These are phyloP conservation scores for Torymus aiolomorphi DNA, from an alignment of 2,888 invertebrate species.

Conservation along the genomic window DNA sequence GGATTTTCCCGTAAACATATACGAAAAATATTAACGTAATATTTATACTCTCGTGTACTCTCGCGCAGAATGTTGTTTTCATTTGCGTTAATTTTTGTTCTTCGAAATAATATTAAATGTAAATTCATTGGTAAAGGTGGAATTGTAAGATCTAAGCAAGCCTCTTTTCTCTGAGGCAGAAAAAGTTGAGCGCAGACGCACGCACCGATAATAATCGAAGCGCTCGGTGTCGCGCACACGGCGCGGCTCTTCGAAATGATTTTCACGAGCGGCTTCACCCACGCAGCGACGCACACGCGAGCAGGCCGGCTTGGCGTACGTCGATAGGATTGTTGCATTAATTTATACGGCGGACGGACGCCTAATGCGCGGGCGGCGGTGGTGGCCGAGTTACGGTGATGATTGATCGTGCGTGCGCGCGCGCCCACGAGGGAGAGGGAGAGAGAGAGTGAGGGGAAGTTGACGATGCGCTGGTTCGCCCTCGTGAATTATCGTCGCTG, in stretches of 20 bases:
- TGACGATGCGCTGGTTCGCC: slow-evolving; percentile 20
- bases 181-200: background rate
- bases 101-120: too few species aligned
- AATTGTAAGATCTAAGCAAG: too few species aligned
- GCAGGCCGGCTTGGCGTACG: background rate
- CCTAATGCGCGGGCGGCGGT: slow-evolving; percentile 34
- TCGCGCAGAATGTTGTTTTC: too few species aligned
- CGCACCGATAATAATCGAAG: background rate
- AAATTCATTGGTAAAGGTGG: too few species aligned
- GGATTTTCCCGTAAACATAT: too few species aligned
- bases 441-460: background rate
- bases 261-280: slow-evolving; percentile 18
- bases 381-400: slow-evolving; percentile 34
- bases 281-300: too few species aligned
- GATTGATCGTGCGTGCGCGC: slow-evolving; percentile 45
- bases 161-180: too few species aligned
- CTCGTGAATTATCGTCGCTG: slow-evolving; percentile 45
- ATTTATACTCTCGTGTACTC: too few species aligned
- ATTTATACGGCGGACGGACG: slow-evolving; percentile 18
- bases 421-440: background rate
- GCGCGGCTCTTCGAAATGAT: background rate
- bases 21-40: too few species aligned
- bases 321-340: slow-evolving; percentile 41
- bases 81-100: too few species aligned
- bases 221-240: background rate